Base-by-base conservation (phyloP, 2,797 vertebrate genomes). In the Sebastes flavidus region DNA sequence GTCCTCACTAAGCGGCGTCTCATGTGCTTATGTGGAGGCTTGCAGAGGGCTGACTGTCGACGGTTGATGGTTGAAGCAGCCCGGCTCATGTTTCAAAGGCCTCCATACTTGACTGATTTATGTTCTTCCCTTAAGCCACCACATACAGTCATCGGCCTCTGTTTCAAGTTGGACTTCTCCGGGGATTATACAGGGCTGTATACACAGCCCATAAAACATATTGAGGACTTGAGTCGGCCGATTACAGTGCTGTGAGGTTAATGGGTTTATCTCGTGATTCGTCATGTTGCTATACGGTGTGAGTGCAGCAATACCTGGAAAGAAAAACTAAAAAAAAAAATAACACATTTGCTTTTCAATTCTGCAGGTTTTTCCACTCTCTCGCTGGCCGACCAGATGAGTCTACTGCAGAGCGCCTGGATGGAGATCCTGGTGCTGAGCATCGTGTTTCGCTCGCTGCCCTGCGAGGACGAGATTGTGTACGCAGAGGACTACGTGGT, bases 391-490 rank as follows among this genome's bases (percentile, higher is more conserved):
- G 98, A 99, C 93, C 97, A 99, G 95, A 99, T 99, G 97, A 97
- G 97, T 91, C 93, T 99, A n/a, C 94, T 99, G 87, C 97, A 99
- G 95, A 98, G 97, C 0, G 97, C 97, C 83, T 99, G 98, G 98
- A 98, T 98, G 98, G 98, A 99, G 95, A 97, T 98, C 87, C 96
- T 99, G 83, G 96, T 98, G 82, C 91, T 99, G 91, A 97, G 97
- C 84, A 96, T 99, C 18, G 97, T 97, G 78, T 98, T 97, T 84
- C 97, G 97, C 91, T 98, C 97, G 0, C 94, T 98, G 90, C 96
- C 97, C 0, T 98, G 97, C 0, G 97, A 97, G 25, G 97, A 98
- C 54, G 97, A 98, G 92, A 95, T 98, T 1, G 96, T 97, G 69
- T 98, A 98, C 2, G 97, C 97, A 0, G 97, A 98, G 91, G 97